Base-by-base conservation (phyloP, 2,113 vertebrate genomes). In the Erpornis zantholeuca region DNA sequence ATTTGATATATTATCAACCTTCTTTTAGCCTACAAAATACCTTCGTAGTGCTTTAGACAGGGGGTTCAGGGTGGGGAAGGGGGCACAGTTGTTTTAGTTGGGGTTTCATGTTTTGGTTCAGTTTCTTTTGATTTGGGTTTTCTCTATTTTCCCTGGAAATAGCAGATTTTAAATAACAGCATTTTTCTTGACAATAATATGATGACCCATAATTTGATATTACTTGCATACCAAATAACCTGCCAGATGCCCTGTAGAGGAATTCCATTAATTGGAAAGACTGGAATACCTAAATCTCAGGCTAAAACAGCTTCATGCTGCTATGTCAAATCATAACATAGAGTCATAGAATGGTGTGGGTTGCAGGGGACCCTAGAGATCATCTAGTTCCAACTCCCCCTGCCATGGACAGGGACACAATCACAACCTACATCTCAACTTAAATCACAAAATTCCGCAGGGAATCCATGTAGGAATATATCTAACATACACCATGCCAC, bases 331-430 rank as follows among this genome's bases (percentile, higher is more conserved):
- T 31, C 5, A 16, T 19, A 53, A 10, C 12, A 36, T 7, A 33
- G 42, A 25, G 42, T 57, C 27, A 57, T 4, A 40, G 10, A 75
- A 53, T 27, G 5, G 3, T 38, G 11, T 47, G n/a, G 3, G 3
- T 54, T 68, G n/a, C 21, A 75, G 11, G 11, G 9, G 11, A 27
- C 47, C n/a, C 7, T 27, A 73, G 38, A 66, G 19, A n/a, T 52
- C 19, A 36, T 24, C 33, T 60, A 38, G 5, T 22, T 53, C 13
- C 45, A 60, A 20, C 1, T 2, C 4, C 1, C 1, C 2, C 3
- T 3, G 8, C 38, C 24, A 25, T 19, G 17, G n/a, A 40, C 29
- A 69, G 52, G 14, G 28, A 53, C 6, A 21, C 7, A 38, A 38
- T 10, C 18, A 71, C 14, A 60, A 8, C 7, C n/a, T 68, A 47